A percentile compares a stretch with the other conserved stretches of the same genome.
phyloP scores from a whole-genome alignment of 2,113 vertebrate genomes.

The Cichladusa arquata region DNA sequence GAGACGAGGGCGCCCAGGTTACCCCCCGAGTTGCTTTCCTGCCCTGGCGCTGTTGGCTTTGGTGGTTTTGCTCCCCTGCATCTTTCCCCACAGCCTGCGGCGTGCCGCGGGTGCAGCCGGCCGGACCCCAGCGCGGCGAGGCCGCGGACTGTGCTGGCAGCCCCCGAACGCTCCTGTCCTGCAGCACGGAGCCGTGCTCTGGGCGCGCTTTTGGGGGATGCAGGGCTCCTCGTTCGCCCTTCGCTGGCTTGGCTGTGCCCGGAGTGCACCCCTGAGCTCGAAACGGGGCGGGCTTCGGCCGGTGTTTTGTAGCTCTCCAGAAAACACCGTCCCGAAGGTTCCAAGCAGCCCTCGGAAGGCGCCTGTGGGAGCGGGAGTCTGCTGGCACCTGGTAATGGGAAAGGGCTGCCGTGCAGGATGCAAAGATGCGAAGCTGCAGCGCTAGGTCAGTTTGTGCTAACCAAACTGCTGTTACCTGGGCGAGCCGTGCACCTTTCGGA shows the following conservation, averaged over 20 bases:
- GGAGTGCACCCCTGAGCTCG: not conserved
- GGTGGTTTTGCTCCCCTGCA: not conserved
- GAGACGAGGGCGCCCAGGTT: not conserved
- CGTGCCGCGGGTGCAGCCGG: not conserved
- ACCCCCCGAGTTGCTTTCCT: not conserved
- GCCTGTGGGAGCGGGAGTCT: not conserved
- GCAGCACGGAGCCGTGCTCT: not conserved
- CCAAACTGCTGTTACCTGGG: not conserved
- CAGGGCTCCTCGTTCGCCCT: not conserved
- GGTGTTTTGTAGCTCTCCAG: not conserved
- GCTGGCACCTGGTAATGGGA: not conserved
- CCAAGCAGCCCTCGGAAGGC: not conserved
- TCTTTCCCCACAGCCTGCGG: not conserved
- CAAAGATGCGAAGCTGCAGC: not conserved
- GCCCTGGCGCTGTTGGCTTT: not conserved
- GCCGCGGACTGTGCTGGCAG: not conserved
- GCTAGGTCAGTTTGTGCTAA: not conserved
- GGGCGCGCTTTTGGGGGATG: not conserved
- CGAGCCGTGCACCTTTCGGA: accelerated
- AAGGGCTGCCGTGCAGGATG: not conserved
- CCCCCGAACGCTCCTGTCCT: not conserved
- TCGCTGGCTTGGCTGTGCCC: not conserved
- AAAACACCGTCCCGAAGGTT: not conserved
- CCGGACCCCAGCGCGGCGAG: not conserved
- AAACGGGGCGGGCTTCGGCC: not conserved